These are phyloP conservation scores for Bufo bufo DNA, from an alignment of 2,113 vertebrate genomes.

Conservation along the genomic window DNA sequence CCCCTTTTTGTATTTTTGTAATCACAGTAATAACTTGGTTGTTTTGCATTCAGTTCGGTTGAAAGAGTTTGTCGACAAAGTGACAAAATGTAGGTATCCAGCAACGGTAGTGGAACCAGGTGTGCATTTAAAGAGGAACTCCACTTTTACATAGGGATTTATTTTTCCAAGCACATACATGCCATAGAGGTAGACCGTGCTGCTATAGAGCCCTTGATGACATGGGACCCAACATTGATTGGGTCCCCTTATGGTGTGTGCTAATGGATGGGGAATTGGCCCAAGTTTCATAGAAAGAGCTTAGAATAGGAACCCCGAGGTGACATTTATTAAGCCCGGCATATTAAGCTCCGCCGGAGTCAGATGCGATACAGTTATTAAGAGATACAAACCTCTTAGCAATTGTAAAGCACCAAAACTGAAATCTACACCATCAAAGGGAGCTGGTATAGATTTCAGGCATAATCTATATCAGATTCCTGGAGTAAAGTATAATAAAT, in stretches of 20 bases:
- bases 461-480: too few species aligned
- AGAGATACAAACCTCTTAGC: too few species aligned
- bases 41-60: neutral
- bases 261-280: neutral
- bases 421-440: too few species aligned
- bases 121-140: neutral
- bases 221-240: neutral
- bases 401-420: too few species aligned
- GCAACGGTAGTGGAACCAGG: neutral
- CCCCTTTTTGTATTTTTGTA: conserved; percentile 35
- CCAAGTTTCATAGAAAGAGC: neutral
- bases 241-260: too few species aligned
- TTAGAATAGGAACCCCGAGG: too few species aligned
- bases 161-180: neutral
- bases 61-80: neutral
- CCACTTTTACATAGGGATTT: neutral
- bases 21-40: neutral
- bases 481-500: too few species aligned
- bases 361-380: too few species aligned
- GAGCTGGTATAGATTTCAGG: too few species aligned
- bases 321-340: too few species aligned
- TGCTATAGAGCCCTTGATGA: neutral
- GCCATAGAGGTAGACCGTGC: neutral
- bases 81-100: neutral
- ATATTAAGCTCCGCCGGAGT: too few species aligned